Percentiles rank a stretch among this genome's conserved stretches.
Evolutionary conservation across 2,888 invertebrate species (phyloP).

Genomic region (Tortrix viridana): DNA sequence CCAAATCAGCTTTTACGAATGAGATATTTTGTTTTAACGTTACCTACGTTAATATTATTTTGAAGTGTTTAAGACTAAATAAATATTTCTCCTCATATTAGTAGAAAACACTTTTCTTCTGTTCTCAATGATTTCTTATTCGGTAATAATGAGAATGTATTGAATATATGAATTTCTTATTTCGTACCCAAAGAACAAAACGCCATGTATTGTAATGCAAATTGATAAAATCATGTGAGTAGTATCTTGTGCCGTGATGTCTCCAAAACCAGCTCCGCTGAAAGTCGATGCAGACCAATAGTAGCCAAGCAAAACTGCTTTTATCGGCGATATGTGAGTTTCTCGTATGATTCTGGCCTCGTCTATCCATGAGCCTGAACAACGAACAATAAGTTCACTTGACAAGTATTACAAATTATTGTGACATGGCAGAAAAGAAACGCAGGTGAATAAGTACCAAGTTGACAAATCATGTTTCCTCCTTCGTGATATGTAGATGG

Average conservation of each 20-base stretch:
- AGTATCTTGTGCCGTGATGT: slow-evolving; percentile 73
- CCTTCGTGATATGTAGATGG: slow-evolving; percentile 54
- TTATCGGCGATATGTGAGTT: slow-evolving; percentile 57
- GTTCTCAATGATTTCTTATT: too few relatives aligned
- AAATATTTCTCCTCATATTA: too few relatives aligned
- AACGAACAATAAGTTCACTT: neutral
- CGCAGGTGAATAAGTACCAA: slow-evolving; percentile 49
- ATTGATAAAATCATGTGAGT: slow-evolving; percentile 71
- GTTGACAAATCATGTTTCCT: slow-evolving; percentile 72
- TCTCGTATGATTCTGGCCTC: slow-evolving; percentile 56
- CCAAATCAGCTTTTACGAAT: too few relatives aligned
- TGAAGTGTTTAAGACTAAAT: too few relatives aligned
- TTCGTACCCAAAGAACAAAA: slow-evolving; percentile 77
- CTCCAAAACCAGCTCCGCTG: slow-evolving; percentile 78
- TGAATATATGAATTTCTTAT: slow-evolving; percentile 3
- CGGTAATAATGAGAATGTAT: too few relatives aligned
- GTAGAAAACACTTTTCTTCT: too few relatives aligned
- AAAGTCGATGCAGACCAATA: slow-evolving; percentile 78
- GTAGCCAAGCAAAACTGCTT: slow-evolving; percentile 72
- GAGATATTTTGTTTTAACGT: too few relatives aligned
- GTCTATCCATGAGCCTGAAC: slow-evolving; percentile 74
- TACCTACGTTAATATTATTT: too few relatives aligned
- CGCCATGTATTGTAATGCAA: slow-evolving; percentile 72
- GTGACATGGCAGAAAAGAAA: too few relatives aligned
- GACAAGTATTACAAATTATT: neutral